phyloP scores from a whole-genome alignment of 2,888 invertebrate species.

The Heliconius sara region DNA sequence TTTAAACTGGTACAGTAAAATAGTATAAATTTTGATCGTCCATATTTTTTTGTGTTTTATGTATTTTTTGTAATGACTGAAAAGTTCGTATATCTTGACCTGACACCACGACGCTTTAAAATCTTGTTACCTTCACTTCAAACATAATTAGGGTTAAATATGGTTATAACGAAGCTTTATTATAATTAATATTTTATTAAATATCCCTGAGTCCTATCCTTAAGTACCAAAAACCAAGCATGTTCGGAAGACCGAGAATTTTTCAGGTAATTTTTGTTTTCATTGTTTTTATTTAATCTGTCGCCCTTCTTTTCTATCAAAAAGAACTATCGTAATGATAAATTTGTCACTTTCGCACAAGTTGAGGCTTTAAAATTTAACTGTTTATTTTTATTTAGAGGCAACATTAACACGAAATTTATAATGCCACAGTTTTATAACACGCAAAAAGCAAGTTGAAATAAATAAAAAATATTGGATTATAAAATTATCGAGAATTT shows the following conservation, averaged over 20 bases:
- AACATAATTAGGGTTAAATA: slow-evolving; percentile 45
- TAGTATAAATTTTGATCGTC: background rate
- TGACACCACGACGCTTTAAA: slow-evolving; percentile 50
- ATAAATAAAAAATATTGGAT: background rate
- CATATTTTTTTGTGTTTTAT: background rate
- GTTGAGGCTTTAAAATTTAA: background rate
- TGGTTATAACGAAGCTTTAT: slow-evolving; percentile 59
- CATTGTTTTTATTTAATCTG: slow-evolving; percentile 59
- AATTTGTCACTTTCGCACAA: slow-evolving; percentile 14
- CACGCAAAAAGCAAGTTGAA: slow-evolving; percentile 51
- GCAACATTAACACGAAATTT: slow-evolving; percentile 5
- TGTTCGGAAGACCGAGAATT: slow-evolving; percentile 76
- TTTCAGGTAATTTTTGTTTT: slow-evolving; percentile 75
- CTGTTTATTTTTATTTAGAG: slow-evolving; percentile 4
- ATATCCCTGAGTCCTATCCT: slow-evolving; percentile 54
- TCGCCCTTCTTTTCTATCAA: slow-evolving; percentile 12
- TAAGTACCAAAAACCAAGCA: slow-evolving; percentile 67
- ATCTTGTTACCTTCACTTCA: slow-evolving; percentile 52
- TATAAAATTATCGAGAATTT: background rate
- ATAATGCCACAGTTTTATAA: slow-evolving; percentile 14
- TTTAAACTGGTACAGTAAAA: background rate
- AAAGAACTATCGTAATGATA: background rate
- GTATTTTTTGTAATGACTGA: slow-evolving; percentile 42
- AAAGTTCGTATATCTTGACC: slow-evolving; percentile 51
- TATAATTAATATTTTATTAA: slow-evolving; percentile 44